phyloP scores from a whole-genome alignment of 2,113 vertebrate genomes.

The Thymallus thymallus region DNA sequence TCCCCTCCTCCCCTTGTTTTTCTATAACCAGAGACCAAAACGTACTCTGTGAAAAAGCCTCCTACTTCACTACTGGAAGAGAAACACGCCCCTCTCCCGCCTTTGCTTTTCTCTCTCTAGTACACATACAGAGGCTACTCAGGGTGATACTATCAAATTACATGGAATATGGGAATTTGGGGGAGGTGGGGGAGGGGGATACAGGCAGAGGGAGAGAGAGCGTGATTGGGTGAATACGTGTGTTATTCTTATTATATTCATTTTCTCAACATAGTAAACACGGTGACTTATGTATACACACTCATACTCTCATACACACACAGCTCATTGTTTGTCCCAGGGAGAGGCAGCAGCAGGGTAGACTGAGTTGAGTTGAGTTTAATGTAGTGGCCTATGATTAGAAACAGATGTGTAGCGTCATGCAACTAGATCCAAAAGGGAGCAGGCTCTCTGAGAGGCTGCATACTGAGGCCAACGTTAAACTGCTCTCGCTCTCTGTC shows the following conservation, averaged over 20 bases:
- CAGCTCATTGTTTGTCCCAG: background rate
- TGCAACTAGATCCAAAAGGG: background rate
- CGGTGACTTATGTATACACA: background rate
- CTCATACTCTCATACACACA: background rate
- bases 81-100: too few relatives aligned
- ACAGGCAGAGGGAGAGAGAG: background rate
- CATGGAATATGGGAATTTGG: background rate
- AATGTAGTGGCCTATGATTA: constrained; percentile 13
- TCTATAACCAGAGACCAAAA: too few relatives aligned
- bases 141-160: background rate
- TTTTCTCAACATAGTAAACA: too few relatives aligned
- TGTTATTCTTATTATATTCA: too few relatives aligned
- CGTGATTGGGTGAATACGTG: too few relatives aligned
- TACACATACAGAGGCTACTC: constrained; percentile 7
- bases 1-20: too few relatives aligned
- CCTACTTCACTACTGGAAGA: too few relatives aligned
- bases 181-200: background rate
- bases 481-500: background rate
- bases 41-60: too few relatives aligned
- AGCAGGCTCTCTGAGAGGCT: background rate
- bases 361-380: background rate
- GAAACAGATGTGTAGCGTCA: constrained; percentile 39
- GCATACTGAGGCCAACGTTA: background rate
- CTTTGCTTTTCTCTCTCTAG: background rate
- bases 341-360: background rate